Percentiles rank a stretch among this genome's conserved stretches.
Conservation (phyloP, 1,140 invertebrate species). For the Paracyclopina nana region DNA sequence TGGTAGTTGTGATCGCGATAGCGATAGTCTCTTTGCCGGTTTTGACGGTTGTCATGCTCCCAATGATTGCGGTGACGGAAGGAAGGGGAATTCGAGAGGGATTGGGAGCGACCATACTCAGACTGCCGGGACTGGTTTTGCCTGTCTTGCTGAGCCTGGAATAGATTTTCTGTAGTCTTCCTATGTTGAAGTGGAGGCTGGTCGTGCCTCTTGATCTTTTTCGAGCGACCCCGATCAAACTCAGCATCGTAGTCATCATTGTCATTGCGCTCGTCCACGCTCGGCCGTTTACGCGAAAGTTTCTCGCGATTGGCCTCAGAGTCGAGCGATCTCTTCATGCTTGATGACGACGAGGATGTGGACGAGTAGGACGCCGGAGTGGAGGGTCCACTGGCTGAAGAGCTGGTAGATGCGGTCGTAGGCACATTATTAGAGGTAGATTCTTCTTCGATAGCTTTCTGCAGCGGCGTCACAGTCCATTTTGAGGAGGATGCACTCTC, state of each 20-base stretch:
- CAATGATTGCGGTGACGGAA: no score
- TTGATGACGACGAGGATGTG: background rate
- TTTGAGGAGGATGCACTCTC: background rate
- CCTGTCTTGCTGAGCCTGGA: constrained; percentile 10
- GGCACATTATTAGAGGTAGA: background rate
- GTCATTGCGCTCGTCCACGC: background rate
- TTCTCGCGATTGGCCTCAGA: background rate
- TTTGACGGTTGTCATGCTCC: no score
- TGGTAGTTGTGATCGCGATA: no score
- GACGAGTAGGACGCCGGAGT: background rate
- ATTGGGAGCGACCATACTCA: no score
- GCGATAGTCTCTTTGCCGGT: no score
- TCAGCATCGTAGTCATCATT: constrained; percentile 9
- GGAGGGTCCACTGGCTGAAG: background rate
- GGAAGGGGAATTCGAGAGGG: no score
- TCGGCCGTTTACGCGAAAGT: background rate
- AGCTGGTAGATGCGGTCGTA: background rate
- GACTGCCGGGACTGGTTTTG: no score
- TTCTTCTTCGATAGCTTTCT: background rate
- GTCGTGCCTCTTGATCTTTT: constrained; percentile 2
- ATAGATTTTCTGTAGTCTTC: constrained; percentile 2
- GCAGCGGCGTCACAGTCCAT: background rate
- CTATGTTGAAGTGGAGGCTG: background rate
- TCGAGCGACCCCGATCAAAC: constrained; percentile 10
- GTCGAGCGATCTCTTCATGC: background rate